These are phyloP conservation scores for Campaea margaritaria DNA, from an alignment of 2,888 invertebrate genomes.

Conservation along the genomic window DNA sequence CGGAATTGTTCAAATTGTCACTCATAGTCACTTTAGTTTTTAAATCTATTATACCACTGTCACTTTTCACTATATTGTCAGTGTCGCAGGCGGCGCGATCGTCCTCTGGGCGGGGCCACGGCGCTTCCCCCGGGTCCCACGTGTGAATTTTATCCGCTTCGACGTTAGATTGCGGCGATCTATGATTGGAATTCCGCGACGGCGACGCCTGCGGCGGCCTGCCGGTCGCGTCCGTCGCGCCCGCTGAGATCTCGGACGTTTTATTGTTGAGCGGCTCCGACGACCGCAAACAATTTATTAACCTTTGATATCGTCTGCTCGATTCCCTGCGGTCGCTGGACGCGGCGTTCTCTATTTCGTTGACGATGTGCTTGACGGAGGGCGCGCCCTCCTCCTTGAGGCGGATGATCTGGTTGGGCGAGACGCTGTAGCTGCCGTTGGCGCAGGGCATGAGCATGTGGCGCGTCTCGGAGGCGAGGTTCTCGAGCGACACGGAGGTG, in stretches of 20 bases:
- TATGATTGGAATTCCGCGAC: constrained; percentile 61
- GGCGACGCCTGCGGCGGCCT: constrained; percentile 60
- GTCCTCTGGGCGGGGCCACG: constrained; percentile 58
- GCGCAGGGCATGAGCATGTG: constrained; percentile 94
- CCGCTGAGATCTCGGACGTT: neutral
- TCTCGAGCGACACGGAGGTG: constrained; percentile 89
- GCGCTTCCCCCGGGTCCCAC: constrained; percentile 88
- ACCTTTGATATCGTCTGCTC: constrained; percentile 50
- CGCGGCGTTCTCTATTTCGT: constrained; percentile 87
- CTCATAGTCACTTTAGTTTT: constrained; percentile 70
- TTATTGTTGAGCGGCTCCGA: constrained; percentile 11
- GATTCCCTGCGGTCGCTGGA: constrained; percentile 66
- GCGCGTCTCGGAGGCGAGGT: constrained; percentile 86
- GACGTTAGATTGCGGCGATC: constrained; percentile 57
- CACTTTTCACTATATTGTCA: constrained; percentile 81
- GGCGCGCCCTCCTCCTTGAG: constrained; percentile 88
- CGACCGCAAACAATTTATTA: constrained; percentile 37
- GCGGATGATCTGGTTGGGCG: constrained; percentile 95
- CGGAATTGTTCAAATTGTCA: constrained; percentile 89
- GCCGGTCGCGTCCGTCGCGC: constrained; percentile 41
- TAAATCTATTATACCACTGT: constrained; percentile 78
- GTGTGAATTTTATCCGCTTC: constrained; percentile 85
- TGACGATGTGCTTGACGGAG: constrained; percentile 89
- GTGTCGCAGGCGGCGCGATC: constrained; percentile 63
- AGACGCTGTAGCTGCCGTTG: constrained; percentile 95